phyloP scores from a whole-genome alignment of 2,113 vertebrate genomes.

The Tyto alba region DNA sequence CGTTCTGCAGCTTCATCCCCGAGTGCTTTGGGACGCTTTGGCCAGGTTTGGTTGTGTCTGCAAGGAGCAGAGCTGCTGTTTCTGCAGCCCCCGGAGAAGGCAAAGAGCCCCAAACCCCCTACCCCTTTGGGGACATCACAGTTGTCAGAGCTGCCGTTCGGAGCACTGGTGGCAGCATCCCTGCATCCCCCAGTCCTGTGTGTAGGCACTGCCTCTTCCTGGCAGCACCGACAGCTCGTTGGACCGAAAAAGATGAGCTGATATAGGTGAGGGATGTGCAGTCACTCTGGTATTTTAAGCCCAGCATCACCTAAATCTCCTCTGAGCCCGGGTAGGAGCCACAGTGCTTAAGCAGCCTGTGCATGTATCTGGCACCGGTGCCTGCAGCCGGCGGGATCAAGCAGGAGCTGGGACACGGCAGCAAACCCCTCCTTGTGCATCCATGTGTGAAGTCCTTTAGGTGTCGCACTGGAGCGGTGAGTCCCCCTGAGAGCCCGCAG shows the following conservation, averaged over 20 bases:
- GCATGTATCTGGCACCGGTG: rapidly evolving
- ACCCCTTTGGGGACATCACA: rapidly evolving
- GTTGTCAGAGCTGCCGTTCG: background rate
- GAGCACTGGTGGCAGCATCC: background rate
- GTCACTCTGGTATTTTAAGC: background rate
- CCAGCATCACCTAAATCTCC: background rate
- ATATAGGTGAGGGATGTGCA: rapidly evolving
- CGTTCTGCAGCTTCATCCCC: background rate
- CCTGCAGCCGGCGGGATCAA: background rate
- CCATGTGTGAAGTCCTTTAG: background rate
- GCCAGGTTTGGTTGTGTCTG: background rate
- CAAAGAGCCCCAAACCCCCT: background rate
- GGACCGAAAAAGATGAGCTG: background rate
- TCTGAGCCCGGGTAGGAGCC: background rate
- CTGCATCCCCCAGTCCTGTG: background rate
- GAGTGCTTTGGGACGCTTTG: background rate
- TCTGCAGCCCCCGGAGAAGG: background rate
- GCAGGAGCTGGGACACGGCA: background rate
- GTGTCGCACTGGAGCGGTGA: constrained; percentile 5
- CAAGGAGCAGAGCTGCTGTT: background rate
- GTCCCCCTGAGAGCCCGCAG: background rate
- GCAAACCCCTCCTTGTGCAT: background rate
- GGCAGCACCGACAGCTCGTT: background rate
- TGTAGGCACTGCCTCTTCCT: too few species aligned
- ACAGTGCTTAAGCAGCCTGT: background rate